Evolutionary conservation across 2,797 vertebrate genomes (phyloP).

Genomic region (Sphenopsis melanotis): DNA sequence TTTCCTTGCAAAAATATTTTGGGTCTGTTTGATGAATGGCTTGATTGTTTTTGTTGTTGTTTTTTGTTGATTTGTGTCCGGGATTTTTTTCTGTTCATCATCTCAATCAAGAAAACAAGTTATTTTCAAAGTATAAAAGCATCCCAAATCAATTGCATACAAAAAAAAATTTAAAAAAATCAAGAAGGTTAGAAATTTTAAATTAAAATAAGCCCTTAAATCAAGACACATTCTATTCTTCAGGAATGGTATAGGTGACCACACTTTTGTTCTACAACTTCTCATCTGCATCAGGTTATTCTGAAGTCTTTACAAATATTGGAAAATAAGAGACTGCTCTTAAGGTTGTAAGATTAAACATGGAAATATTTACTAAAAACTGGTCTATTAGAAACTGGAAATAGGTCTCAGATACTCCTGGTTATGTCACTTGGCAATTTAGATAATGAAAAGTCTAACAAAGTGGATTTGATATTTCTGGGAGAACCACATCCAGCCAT

Average conservation of each 20-base stretch:
- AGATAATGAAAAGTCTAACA: not conserved
- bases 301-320: not conserved
- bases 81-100: not conserved
- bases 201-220: not conserved
- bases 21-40: not conserved
- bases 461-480: not conserved
- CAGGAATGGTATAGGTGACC: not conserved
- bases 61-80: not conserved
- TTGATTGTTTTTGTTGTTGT: fast-evolving
- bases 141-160: fast-evolving
- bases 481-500: not conserved
- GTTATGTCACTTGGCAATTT: not conserved
- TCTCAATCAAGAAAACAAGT: not conserved
- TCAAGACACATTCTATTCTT: not conserved
- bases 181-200: not conserved
- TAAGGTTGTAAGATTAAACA: not conserved
- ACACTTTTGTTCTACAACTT: not conserved
- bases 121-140: not conserved
- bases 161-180: not conserved
- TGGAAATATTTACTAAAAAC: not conserved
- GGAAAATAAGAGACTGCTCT: not conserved
- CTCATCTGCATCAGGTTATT: not conserved
- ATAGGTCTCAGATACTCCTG: not conserved
- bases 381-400: not conserved
- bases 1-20: not conserved